Percentiles rank a stretch among this genome's conserved stretches.
Conservation (phyloP, 1,140 invertebrate genomes). For the Pogonus chalceus region DNA sequence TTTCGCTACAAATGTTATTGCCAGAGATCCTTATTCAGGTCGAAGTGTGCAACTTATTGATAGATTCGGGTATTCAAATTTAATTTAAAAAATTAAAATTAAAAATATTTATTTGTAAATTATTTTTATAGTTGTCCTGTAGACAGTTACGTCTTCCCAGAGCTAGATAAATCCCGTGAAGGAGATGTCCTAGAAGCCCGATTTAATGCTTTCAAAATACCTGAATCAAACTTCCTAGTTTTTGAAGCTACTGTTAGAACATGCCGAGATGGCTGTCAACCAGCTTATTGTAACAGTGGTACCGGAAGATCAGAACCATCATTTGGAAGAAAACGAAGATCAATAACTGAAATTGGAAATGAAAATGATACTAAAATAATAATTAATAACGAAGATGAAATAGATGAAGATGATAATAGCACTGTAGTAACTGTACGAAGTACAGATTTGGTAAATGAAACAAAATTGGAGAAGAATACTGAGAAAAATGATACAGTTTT, state of each 20-base stretch:
- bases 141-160: constrained; percentile 85
- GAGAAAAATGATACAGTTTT: constrained; percentile 27
- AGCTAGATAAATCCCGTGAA: constrained; percentile 72
- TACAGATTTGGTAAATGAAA: constrained; percentile 8
- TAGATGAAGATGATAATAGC: constrained; percentile 18
- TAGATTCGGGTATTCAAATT: constrained; percentile 59
- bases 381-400: constrained; percentile 10
- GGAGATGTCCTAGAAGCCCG: constrained; percentile 80
- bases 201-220: constrained; percentile 91
- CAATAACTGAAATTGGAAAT: constrained; percentile 25
- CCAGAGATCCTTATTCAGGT: constrained; percentile 83
- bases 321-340: constrained; percentile 50
- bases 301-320: constrained; percentile 68
- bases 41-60: constrained; percentile 83
- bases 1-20: constrained; percentile 88
- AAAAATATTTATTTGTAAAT: not conserved
- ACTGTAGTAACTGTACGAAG: constrained; percentile 9
- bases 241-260: constrained; percentile 87
- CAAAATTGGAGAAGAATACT: not conserved
- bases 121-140: constrained; percentile 64
- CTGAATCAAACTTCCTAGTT: constrained; percentile 86
- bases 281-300: constrained; percentile 60
- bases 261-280: constrained; percentile 80
- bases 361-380: constrained; percentile 22
- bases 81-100: constrained; percentile 2